Base-by-base conservation (phyloP, 2,797 vertebrate genomes). In the Cyprinella venusta region DNA sequence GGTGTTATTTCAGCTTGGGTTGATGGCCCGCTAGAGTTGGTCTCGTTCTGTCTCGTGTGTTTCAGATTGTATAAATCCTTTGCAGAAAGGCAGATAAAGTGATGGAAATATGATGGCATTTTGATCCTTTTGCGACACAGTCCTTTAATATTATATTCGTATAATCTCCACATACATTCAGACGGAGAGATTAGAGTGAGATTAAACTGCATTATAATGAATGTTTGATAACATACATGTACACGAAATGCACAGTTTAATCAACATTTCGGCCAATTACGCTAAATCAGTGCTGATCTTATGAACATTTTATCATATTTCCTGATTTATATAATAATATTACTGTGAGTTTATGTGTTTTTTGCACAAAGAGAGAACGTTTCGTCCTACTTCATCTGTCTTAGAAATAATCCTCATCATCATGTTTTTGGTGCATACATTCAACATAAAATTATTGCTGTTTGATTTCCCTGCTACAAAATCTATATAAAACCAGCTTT, bases 21-120 rank as follows among this genome's bases (percentile, higher is more conserved):
- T 36, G 38, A 54, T 42, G 80, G 30, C 52, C 26, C 78, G 63
- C 74, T 68, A 67, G 74, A 64, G 76, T 54, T 83, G 81, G 26
- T 13, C 24, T 7, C 26, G 12, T 56, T 48, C 64, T 45, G 15
- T 84, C 71, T 80, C 59, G 18, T 78, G 45, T 24, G 45, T 70
- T 72, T 81, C 67, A 56, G 74, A 86, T 69, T 82, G 80, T 40
- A 26, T 24, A 82, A 82, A 84, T 86, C 84, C 82, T 86, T 82
- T 86, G 74, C 54, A 45, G 21, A 76, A 76, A 45, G 1, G 38
- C 56, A 42, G 61, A 78, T 52, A 52, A 65, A 50, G 42, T 36
- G 76, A 33, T 36, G 42, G 61, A 65, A 80, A 80, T 42, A 68
- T 26, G 16, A 67, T 38, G 63, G 1, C 5, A n/a, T 68, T 67